Evolutionary conservation across 2,113 vertebrate species (phyloP).

Genomic region (Peromyscus californicus): DNA sequence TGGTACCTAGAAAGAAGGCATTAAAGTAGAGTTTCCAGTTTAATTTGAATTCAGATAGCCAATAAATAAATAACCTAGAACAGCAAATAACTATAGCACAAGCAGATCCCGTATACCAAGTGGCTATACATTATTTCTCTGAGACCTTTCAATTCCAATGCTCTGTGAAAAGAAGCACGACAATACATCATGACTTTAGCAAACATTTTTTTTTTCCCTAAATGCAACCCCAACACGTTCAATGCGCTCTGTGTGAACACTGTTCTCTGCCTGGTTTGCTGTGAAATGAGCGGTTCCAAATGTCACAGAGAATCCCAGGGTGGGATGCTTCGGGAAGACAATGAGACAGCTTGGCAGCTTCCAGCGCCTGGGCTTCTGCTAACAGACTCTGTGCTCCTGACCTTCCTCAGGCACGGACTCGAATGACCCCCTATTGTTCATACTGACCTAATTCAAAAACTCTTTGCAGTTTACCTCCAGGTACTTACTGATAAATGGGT

Average conservation of each 20-base stretch:
- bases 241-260: neutral
- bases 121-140: neutral
- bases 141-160: neutral
- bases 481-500: neutral
- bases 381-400: slow-evolving; percentile 9
- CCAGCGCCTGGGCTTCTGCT: neutral
- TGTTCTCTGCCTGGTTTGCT: neutral
- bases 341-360: neutral
- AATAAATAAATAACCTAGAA: neutral
- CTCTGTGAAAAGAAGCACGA: neutral
- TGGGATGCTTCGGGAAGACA: neutral
- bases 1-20: neutral
- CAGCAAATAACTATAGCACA: neutral
- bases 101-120: neutral
- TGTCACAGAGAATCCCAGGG: slow-evolving; percentile 11
- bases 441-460: slow-evolving; percentile 35
- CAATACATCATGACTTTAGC: neutral
- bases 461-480: neutral
- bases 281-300: slow-evolving; percentile 23
- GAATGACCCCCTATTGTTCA: neutral
- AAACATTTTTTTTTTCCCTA: neutral
- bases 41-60: slow-evolving; percentile 23
- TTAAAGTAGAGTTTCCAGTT: neutral
- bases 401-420: neutral
- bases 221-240: neutral